Evolutionary conservation across 1,140 invertebrate genomes (phyloP).

Genomic region (Megathymus violae): DNA sequence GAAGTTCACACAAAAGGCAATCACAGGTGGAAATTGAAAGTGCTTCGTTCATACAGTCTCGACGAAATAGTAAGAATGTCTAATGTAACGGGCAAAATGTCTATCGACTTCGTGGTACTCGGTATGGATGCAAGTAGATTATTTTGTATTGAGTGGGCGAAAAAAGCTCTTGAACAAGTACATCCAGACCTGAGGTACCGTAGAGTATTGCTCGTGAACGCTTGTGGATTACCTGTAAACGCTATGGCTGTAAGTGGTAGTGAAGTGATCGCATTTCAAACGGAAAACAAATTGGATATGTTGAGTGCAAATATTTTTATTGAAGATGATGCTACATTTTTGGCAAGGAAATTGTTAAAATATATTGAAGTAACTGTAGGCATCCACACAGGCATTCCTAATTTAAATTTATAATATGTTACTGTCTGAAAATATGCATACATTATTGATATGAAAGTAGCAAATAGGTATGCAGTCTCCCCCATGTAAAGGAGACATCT

Average conservation of each 20-base stretch:
- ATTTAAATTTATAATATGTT: slow-evolving; percentile 63
- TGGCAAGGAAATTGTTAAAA: slow-evolving; percentile 64
- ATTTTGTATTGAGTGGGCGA: slow-evolving; percentile 71
- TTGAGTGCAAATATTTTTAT: slow-evolving; percentile 67
- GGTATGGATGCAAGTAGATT: slow-evolving; percentile 70
- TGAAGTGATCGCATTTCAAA: slow-evolving; percentile 66
- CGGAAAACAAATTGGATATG: slow-evolving; percentile 66
- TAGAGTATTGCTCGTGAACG: slow-evolving; percentile 67
- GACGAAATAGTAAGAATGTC: slow-evolving; percentile 64
- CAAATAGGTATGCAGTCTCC: too few relatives aligned
- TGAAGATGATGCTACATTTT: slow-evolving; percentile 50
- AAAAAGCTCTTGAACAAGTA: slow-evolving; percentile 57
- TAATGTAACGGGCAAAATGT: slow-evolving; percentile 62
- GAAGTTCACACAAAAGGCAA: slow-evolving; percentile 63
- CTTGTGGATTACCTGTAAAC: slow-evolving; percentile 61
- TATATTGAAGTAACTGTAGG: slow-evolving; percentile 73
- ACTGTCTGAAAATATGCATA: too few relatives aligned
- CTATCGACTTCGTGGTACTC: slow-evolving; percentile 70
- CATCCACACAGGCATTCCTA: slow-evolving; percentile 71
- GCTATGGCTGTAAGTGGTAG: slow-evolving; percentile 64
- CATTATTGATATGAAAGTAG: too few relatives aligned
- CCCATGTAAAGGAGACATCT: too few relatives aligned
- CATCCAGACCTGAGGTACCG: slow-evolving; percentile 68
- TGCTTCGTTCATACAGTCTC: slow-evolving; percentile 59
- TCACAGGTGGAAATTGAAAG: slow-evolving; percentile 64